phyloP scores from a whole-genome alignment of 2,113 vertebrate genomes.

The Megatriorchis doriae region DNA sequence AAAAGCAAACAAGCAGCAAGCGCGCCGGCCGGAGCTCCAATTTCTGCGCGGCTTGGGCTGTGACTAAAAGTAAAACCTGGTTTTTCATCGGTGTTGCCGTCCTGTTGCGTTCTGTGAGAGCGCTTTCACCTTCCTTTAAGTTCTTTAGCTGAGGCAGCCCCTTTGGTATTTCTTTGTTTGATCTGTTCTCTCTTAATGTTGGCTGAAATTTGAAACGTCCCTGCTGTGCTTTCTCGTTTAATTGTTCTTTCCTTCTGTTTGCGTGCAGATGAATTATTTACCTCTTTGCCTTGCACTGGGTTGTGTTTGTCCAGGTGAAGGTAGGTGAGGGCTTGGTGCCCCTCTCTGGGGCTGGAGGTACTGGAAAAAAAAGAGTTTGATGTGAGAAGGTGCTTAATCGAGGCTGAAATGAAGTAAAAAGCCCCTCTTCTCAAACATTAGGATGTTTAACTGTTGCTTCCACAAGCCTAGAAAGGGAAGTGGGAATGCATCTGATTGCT shows the following conservation, averaged over 20 bases:
- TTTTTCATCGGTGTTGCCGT: rapidly evolving
- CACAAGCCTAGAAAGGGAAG: neutral
- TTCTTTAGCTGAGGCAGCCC: neutral
- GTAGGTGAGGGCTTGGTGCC: neutral
- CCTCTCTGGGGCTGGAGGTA: neutral
- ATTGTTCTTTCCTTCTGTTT: neutral
- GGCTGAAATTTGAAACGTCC: conserved; percentile 6
- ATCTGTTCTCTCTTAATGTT: neutral
- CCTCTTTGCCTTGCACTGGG: neutral
- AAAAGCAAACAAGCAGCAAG: no score
- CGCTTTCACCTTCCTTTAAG: neutral
- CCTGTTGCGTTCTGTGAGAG: neutral
- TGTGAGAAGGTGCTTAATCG: neutral
- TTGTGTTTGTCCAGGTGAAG: neutral
- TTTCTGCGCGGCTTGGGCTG: neutral
- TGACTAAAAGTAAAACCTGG: rapidly evolving
- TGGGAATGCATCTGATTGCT: neutral
- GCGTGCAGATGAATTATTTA: conserved; percentile 26
- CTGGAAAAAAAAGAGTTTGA: no score
- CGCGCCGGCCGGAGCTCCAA: neutral
- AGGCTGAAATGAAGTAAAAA: neutral
- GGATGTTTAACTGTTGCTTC: neutral
- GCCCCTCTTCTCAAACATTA: neutral
- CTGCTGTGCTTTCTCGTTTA: neutral
- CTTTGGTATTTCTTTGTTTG: conserved; percentile 14